phyloP scores from a whole-genome alignment of 2,888 invertebrate species.

The Drosophila basisetae region DNA sequence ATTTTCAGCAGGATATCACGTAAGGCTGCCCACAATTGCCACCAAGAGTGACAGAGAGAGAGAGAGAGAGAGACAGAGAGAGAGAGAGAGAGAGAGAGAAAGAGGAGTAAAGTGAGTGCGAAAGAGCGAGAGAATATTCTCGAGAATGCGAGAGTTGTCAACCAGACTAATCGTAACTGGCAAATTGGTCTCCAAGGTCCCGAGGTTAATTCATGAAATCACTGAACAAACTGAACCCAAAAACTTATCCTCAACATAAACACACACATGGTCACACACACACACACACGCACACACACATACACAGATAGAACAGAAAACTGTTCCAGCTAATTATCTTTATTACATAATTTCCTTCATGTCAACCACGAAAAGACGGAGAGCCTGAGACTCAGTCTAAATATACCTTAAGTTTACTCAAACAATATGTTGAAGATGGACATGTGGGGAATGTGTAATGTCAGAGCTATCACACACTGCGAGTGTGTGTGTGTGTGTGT shows the following conservation, averaged over 20 bases:
- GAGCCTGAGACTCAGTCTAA: neutral
- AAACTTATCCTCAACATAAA: conserved; percentile 26
- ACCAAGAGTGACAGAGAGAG: neutral
- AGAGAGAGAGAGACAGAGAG: neutral
- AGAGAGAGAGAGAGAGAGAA: neutral
- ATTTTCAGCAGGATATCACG: conserved; percentile 40
- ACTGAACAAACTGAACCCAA: conserved; percentile 43
- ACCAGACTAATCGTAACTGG: conserved; percentile 32
- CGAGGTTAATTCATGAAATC: conserved; percentile 69
- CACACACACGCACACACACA: conserved; percentile 13
- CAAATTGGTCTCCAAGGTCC: conserved; percentile 37
- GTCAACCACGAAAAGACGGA: conserved; percentile 42
- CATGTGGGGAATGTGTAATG: neutral
- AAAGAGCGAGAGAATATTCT: neutral
- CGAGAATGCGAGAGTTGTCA: conserved; percentile 23
- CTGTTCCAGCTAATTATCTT: conserved; percentile 59
- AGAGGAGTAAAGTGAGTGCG: neutral
- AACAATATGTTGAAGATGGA: neutral
- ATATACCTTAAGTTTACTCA: conserved; percentile 3
- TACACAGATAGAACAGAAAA: neutral
- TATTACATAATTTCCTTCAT: conserved; percentile 60
- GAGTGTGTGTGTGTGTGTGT: neutral
- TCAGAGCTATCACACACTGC: neutral
- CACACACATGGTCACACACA: conserved; percentile 20
- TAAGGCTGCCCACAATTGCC: conserved; percentile 48